Evolutionary conservation across 2,113 vertebrate genomes (phyloP), one percentile per base, ranked within the genome.

Genomic region (Erpornis zantholeuca): DNA sequence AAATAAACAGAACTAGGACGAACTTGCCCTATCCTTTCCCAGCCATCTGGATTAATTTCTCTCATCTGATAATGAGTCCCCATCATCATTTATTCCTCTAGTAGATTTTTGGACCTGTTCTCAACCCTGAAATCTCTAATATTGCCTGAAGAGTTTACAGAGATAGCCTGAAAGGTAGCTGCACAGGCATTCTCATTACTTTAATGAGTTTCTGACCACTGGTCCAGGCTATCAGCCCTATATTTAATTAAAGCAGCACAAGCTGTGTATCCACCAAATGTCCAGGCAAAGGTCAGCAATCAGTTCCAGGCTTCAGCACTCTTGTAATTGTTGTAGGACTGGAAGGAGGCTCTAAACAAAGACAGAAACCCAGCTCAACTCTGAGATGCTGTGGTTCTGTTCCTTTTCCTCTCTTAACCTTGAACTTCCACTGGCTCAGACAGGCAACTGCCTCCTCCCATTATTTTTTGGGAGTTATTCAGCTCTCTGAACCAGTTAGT

Each of bases 121-220:
- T 93, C 80, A 88, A 63, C 88, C 56, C 65, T 81, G 83, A 79
- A 90, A 85, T 96, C 76, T 96, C 86, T 72, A 38, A 88, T 65
- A 95, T 52, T 88, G 90, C 94, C 95, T 61, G 79, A 94, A 92
- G 76, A 94, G 88, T 96, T 96, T 83, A 66, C 79, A 73, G 53
- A 92, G 92, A 57, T 77, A 88, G 82, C 88, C 88, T 53, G 86
- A 59, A 95, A 96, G 82, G 80, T 93, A 92, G 75, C 71, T 92
- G 95, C 90, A 63, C 69, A 94, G 79, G 60, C 50, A 38, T 93
- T 93, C 86, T 97, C 95, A 93, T 96, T 96, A 95, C 88, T 95
- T 94, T 95, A 93, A 94, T 93, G 94, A 94, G 86, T 94, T 96
- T 90, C 90, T 96, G 95, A 97, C 96, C 92, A 92, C 45, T 90